Percentiles rank a stretch among this genome's conserved stretches.
Evolutionary conservation across 2,113 vertebrate species (phyloP).

Genomic region (Pedetes capensis): DNA sequence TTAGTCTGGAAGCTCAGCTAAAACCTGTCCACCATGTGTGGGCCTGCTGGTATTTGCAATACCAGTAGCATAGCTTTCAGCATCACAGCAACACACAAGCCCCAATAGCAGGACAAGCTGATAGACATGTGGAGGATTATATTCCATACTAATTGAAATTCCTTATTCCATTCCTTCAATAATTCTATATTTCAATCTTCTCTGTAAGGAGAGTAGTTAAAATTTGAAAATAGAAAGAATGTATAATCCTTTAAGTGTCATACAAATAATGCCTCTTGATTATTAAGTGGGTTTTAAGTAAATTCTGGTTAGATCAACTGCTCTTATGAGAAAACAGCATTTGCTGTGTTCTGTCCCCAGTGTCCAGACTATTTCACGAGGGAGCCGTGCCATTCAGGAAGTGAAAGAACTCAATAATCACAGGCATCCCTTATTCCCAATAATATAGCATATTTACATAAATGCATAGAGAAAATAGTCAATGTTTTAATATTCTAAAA

Average conservation of each 20-base stretch:
- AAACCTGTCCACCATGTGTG: too few relatives aligned
- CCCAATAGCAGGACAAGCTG: too few relatives aligned
- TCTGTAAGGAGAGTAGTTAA: slow-evolving; percentile 30
- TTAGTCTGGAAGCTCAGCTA: too few relatives aligned
- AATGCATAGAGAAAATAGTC: not conserved
- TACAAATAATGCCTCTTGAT: not conserved
- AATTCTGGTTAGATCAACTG: not conserved
- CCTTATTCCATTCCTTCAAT: not conserved
- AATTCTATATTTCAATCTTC: not conserved
- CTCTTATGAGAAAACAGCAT: not conserved
- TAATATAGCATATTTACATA: not conserved
- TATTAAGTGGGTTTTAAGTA: slow-evolving; percentile 27
- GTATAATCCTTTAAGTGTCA: not conserved
- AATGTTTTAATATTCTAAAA: slow-evolving; percentile 15
- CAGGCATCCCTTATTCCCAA: not conserved
- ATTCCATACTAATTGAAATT: too few relatives aligned
- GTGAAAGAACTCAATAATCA: not conserved
- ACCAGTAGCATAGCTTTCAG: too few relatives aligned
- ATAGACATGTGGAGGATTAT: too few relatives aligned
- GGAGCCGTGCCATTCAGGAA: not conserved
- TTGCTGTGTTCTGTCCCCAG: not conserved
- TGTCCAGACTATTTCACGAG: not conserved
- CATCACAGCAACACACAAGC: too few relatives aligned
- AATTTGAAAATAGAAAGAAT: not conserved
- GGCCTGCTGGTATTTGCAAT: too few relatives aligned